Conservation (phyloP, 2,888 invertebrate genomes). For the Drosophila stalkeri region DNA sequence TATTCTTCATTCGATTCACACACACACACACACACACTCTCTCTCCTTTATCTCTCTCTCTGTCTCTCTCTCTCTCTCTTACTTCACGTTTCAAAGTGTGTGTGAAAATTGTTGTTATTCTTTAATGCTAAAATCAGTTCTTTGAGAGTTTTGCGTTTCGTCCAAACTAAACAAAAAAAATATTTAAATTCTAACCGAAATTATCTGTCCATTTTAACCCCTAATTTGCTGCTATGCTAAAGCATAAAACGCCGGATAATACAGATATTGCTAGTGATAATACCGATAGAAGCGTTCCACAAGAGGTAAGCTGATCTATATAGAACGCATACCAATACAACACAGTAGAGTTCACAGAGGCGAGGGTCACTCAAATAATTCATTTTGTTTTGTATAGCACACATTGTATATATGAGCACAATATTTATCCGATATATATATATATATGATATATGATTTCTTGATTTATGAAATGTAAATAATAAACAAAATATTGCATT, state of each 20-base stretch:
- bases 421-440: conserved; percentile 23
- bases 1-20: neutral
- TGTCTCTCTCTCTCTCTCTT: neutral
- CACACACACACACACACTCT: conserved; percentile 11
- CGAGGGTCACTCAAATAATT: conserved; percentile 39
- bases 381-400: conserved; percentile 19
- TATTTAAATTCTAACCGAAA: conserved; percentile 54
- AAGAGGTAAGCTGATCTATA: conserved; percentile 65
- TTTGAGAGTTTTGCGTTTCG: conserved; percentile 46
- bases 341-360: conserved; percentile 39
- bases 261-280: conserved; percentile 60
- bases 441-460: conserved; percentile 27
- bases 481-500: conserved; percentile 33
- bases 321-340: conserved; percentile 28
- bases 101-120: conserved; percentile 26
- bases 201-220: conserved; percentile 61
- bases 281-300: conserved; percentile 42
- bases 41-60: neutral
- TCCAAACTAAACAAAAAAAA: conserved; percentile 56
- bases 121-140: conserved; percentile 12
- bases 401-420: conserved; percentile 26
- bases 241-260: conserved; percentile 52
- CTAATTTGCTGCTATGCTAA: conserved; percentile 39
- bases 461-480: conserved; percentile 49
- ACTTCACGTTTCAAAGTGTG: conserved; percentile 9